Base-by-base conservation (phyloP, 92 coral and sea anemone species). In the Metridium senile region DNA sequence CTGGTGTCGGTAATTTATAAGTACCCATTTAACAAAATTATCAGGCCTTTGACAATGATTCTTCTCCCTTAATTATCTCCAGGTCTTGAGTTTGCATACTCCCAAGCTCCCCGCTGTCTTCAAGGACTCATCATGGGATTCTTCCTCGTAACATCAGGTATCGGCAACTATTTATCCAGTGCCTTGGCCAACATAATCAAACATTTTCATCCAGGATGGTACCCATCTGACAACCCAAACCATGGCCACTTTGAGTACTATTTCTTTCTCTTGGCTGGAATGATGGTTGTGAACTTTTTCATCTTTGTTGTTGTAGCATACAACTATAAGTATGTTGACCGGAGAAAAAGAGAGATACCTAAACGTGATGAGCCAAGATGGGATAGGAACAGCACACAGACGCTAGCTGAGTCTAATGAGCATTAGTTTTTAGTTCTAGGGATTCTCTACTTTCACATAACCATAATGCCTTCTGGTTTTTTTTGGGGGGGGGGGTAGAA, bases 81-180 rank as follows among this genome's bases (percentile, higher is more conserved):
- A 93, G 97, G 98, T 19, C 84, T 91, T 45, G 99, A 95, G 79
- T 86, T 95, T 46, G 95, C 97, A 8, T 92, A 95, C 75, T 82
- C 93, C 1, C 95, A 95, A 62, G 85, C 99, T 34, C 97, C 99
- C 1, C 49, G 82, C 29, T 65, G 81, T 39, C 85, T 92, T 33
- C 92, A 95, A 77, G 99, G 97, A 33, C 77, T 92, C 27, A 83
- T 95, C 1, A 89, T 95, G 99, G 99, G 99, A 0, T 35, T 75
- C 10, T 95, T 81, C 57, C 71, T 89, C 29, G 87, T 92, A 18
- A 85, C 97, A 2, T 68, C 82, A 26, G 97, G 91, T 19, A 69
- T 95, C 25, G 98, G 98, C 25, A 82, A 45, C 62, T 94, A 79
- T 59, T 29, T 83, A 6, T 85, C 97, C 19, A 84, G 77, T 51